These are phyloP conservation scores for Teleopsis dalmanni DNA, from an alignment of 1,140 invertebrate genomes.

Conservation along the genomic window DNA sequence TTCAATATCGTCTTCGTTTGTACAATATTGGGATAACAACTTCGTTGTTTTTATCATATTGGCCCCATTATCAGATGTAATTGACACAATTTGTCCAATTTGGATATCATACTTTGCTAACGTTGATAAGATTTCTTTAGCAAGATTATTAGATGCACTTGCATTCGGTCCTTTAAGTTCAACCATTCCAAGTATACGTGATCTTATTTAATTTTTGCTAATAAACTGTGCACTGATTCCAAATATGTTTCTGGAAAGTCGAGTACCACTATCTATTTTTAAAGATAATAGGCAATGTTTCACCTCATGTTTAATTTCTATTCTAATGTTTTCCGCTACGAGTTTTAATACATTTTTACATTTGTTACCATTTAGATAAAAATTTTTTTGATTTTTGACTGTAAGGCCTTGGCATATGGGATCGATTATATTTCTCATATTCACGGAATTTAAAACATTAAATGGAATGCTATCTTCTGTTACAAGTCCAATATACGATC, in stretches of 20 bases:
- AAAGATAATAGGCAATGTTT: conserved; percentile 10
- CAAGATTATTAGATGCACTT: conserved; percentile 10
- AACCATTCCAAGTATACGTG: conserved; percentile 12
- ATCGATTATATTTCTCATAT: conserved; percentile 7
- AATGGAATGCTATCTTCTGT: conserved; percentile 10
- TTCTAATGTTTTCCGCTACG: conserved; percentile 7
- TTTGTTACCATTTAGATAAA: conserved; percentile 2
- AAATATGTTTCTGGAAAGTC: conserved; percentile 11
- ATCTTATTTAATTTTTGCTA: conserved; percentile 13
- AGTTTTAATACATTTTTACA: conserved; percentile 3
- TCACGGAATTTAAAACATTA: too few relatives aligned
- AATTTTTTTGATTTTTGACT: conserved; percentile 4
- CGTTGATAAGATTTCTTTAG: not conserved
- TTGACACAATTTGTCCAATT: too few relatives aligned
- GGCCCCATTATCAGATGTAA: too few relatives aligned
- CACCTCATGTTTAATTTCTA: conserved; percentile 1
- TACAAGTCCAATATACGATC: conserved; percentile 12
- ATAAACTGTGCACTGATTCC: conserved; percentile 13
- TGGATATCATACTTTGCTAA: too few relatives aligned
- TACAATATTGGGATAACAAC: too few relatives aligned
- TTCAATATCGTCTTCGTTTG: too few relatives aligned
- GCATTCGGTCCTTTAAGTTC: conserved; percentile 12
- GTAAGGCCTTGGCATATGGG: conserved; percentile 1
- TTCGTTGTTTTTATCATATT: too few relatives aligned
- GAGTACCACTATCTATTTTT: conserved; percentile 13